Conservation (phyloP, 2,888 invertebrate species). For the Lymantria monacha region DNA sequence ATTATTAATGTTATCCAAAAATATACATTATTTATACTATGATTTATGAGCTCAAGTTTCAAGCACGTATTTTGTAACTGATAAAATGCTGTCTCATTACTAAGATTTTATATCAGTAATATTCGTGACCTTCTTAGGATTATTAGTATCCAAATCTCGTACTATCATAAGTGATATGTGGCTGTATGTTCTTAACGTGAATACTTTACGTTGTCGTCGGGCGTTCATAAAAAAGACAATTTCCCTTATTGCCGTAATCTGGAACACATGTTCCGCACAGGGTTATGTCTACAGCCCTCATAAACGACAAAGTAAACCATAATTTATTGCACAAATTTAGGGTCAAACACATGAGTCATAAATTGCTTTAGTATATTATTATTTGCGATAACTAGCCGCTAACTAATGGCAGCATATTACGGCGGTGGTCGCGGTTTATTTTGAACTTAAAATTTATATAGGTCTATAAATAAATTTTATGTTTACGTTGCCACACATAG, state of each 20-base stretch:
- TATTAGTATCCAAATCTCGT: conserved; percentile 40
- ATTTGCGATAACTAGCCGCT: conserved; percentile 49
- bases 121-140: background rate
- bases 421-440: conserved; percentile 18
- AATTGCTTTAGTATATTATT: conserved; percentile 70
- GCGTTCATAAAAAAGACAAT: conserved; percentile 82
- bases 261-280: conserved; percentile 74
- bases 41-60: no score
- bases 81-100: no score
- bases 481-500: conserved; percentile 1
- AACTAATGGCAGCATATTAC: conserved; percentile 41
- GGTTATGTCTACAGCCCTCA: conserved; percentile 77
- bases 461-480: conserved; percentile 10
- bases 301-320: conserved; percentile 82
- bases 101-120: no score
- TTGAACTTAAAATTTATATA: conserved; percentile 20
- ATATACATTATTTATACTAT: background rate
- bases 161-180: conserved; percentile 42
- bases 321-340: conserved; percentile 79
- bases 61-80: no score
- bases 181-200: conserved; percentile 50
- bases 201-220: conserved; percentile 69
- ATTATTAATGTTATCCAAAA: background rate
- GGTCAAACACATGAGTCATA: conserved; percentile 73
- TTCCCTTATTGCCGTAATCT: conserved; percentile 81